Percentiles rank a stretch among this genome's conserved stretches.
Evolutionary conservation across 2,888 invertebrate species (phyloP).

Genomic region (Platyscelio sp.): DNA sequence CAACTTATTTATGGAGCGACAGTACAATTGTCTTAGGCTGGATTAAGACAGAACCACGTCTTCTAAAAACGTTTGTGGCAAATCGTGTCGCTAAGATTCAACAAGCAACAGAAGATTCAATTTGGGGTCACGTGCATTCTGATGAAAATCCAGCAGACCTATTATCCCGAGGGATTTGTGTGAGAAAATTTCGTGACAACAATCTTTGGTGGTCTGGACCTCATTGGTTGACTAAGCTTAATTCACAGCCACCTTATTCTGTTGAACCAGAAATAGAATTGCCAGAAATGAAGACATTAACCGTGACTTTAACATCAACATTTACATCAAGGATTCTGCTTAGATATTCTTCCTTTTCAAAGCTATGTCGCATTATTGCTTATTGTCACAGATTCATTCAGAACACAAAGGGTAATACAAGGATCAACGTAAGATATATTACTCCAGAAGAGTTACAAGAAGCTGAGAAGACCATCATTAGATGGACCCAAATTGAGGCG

Average conservation of each 20-base stretch:
- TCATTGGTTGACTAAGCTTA: not conserved
- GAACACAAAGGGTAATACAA: too few relatives aligned
- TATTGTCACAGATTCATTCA: too few relatives aligned
- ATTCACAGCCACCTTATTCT: not conserved
- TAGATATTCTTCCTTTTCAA: not conserved
- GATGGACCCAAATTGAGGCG: not conserved
- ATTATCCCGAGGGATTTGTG: not conserved
- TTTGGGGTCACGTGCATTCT: not conserved
- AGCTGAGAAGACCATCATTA: not conserved
- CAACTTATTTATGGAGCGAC: not conserved
- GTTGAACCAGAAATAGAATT: not conserved
- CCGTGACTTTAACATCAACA: not conserved
- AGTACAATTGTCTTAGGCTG: conserved; percentile 3
- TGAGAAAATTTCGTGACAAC: not conserved
- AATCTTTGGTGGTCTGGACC: not conserved
- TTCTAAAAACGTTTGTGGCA: not conserved
- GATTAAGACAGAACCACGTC: not conserved
- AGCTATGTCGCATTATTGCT: too few relatives aligned
- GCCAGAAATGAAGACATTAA: not conserved
- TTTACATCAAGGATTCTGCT: not conserved
- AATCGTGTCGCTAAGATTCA: not conserved
- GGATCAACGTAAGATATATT: too few relatives aligned
- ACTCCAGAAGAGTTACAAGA: conserved; percentile 23
- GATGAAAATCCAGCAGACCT: not conserved
- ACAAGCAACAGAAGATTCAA: not conserved